Base-by-base conservation (phyloP, 2,888 invertebrate species). In the Salticus scenicus region DNA sequence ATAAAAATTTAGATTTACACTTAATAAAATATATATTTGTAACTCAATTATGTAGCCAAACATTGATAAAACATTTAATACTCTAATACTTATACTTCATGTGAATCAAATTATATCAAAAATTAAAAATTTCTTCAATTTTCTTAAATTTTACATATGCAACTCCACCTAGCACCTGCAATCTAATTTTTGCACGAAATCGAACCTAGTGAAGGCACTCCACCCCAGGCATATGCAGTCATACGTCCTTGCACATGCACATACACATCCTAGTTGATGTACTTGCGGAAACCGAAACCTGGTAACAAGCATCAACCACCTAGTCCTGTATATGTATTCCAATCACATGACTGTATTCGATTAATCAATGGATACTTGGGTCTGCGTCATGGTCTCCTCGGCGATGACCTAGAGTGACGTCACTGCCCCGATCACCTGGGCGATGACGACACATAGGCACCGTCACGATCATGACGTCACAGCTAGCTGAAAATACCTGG, bases 341-440 rank as follows among this genome's bases (percentile, higher is more conserved):
- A 57, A 66, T 76, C 71, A 71, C 66, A 42, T 79, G 79, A 42
- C 12, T n/a, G 17, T 12, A 10, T 77, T 70, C 77, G 77, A 73
- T 77, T 84, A 77, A 84, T 84, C 83, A 57, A 57, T 57, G 57
- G 73, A 78, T 78, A 67, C 30, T 66, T 8, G 17, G 47, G 28
- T 27, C 33, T 64, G 31, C 83, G 83, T 77, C 83, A 84, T 66
- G 42, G 83, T 84, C 78, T 77, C 77, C 83, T 78, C 77, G 77
- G 83, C 63, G 75, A 82, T 81, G 80, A 81, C 80, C 80, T 66
- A 75, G 20, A 28, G 33, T 33, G 17, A 67, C 67, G 67, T 67
- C 67, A 33, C 57, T 41, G 64, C 7, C 24, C 41, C 27, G 64
- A 71, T 77, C 83, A 77, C 77, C 77, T 84, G 83, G 72, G 72